Base-by-base conservation (phyloP, 2,113 vertebrate species). In the Lophius piscatorius region DNA sequence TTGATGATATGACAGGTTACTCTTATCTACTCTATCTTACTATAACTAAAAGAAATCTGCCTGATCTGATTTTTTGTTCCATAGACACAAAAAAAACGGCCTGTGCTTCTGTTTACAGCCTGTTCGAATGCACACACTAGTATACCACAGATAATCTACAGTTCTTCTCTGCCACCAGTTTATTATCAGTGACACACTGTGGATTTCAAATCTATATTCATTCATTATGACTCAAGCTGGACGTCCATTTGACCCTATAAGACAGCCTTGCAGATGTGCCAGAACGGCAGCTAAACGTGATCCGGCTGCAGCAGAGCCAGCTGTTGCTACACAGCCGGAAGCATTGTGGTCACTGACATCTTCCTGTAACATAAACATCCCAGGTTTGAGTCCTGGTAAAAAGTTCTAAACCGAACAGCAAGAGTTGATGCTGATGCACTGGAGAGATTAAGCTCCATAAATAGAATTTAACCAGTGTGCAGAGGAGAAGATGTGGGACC, bases 311-410 rank as follows among this genome's bases (percentile, higher is more conserved):
- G 26, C 45, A 21, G 21, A 23, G 2, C 29, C 50, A 56, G 56
- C 22, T 51, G 57, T 36, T 39, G 31, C 50, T 40, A 38, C 44
- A 69, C 58, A 63, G 18, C 59, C 63, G 72, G 59, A 33, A 3
- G 33, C 34, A 6, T 23, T 21, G 1, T 3, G 3, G 42, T n/a
- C 63, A 48, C 23, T 0, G 18, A 21, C 17, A 10, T 10, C 23
- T 3, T 3, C 28, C 11, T 4, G 24, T 6, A 10, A 40, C 23
- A 11, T 14, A 17, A 34, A 61, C 23, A 7, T 16, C 38, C 40
- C 39, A 36, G 38, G 51, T 52, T 34, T 10, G 4, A 41, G 5
- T 35, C 34, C 38, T 2, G 13, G 5, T 6, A 14, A 41, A 14
- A 24, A n/a, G n/a, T n/a, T n/a, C n/a, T n/a, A n/a, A n/a, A n/a